Evolutionary conservation across 30 jellyfish, hydroid and myxozoan species (phyloP), one percentile per base, ranked within the genome.

Genomic region (Nemopilema nomurai): DNA sequence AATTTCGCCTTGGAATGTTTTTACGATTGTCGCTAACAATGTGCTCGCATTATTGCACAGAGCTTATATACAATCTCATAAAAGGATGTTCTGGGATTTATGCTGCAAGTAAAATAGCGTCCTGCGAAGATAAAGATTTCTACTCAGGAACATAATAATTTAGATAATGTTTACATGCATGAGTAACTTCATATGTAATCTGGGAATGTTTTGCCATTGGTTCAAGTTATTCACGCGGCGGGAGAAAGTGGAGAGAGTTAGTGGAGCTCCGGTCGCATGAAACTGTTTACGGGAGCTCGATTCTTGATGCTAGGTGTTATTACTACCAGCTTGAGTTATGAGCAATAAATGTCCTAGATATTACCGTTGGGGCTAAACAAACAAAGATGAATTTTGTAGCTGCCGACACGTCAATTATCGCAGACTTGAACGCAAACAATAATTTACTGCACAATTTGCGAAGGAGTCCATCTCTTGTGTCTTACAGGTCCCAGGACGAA

Each of bases 401-500:
- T 28, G 91, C 84, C 77, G 91, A 82, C 79, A 82, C 91, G 8
- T 66, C 91, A 41, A 51, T 49, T 9, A 74, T 82, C 72, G 91
- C 84, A 18, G 91, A 82, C 25, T 69, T 82, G 63, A 82, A 26
- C 71, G 17, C 84, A 41, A 82, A 51, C 63, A 82, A 82, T 71
- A 69, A 82, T 82, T 82, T 82, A 21, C 81, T 67, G 1, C 91
- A 82, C 72, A 49, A 32, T 49, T 74, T 82, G 80, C 91, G 77
- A 70, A 69, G 91, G 41, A 71, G 91, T 82, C 31, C 91, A 19
- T 82, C 91, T 69, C 84, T 69, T 51, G 70, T 67, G 62, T 82
- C 84, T 51, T 69, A 69, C 71, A 82, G 91, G 91, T 71, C 91
- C 13, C 91, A 82, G 32, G 91, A 82, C 69, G 91, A 82, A 29